A percentile compares a stretch with the other conserved stretches of the same genome.
phyloP scores from a whole-genome alignment of 2,888 invertebrate genomes.

The Portevinia maculata region DNA sequence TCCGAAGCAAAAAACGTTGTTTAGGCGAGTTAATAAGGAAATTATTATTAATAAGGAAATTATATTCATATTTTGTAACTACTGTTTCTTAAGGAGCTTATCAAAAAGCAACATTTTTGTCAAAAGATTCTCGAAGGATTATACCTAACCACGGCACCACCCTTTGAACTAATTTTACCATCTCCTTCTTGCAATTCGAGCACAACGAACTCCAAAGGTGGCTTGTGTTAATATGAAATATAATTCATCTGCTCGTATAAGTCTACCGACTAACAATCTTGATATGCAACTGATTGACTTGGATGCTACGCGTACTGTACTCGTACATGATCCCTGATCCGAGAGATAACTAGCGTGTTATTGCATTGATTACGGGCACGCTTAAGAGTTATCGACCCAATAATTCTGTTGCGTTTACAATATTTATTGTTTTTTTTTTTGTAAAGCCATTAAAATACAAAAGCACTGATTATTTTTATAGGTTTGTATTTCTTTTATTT shows the following conservation, averaged over 20 bases:
- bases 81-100: too few relatives aligned
- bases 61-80: too few relatives aligned
- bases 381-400: constrained; percentile 23
- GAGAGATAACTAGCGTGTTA: constrained; percentile 33
- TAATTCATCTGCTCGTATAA: neutral
- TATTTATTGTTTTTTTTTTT: constrained; percentile 1
- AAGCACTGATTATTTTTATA: constrained; percentile 36
- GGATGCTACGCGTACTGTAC: neutral
- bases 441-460: constrained; percentile 5
- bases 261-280: constrained; percentile 1
- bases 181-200: neutral
- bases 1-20: too few relatives aligned
- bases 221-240: neutral
- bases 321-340: constrained; percentile 27
- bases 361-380: constrained; percentile 25
- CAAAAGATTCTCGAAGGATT: too few relatives aligned
- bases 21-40: too few relatives aligned
- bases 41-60: too few relatives aligned
- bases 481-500: constrained; percentile 3
- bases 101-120: too few relatives aligned
- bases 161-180: too few relatives aligned
- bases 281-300: constrained; percentile 10
- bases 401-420: constrained; percentile 7
- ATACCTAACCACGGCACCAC: too few relatives aligned
- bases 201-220: neutral